phyloP scores from a whole-genome alignment of 2,113 vertebrate genomes.

The Solenodon paradoxus region DNA sequence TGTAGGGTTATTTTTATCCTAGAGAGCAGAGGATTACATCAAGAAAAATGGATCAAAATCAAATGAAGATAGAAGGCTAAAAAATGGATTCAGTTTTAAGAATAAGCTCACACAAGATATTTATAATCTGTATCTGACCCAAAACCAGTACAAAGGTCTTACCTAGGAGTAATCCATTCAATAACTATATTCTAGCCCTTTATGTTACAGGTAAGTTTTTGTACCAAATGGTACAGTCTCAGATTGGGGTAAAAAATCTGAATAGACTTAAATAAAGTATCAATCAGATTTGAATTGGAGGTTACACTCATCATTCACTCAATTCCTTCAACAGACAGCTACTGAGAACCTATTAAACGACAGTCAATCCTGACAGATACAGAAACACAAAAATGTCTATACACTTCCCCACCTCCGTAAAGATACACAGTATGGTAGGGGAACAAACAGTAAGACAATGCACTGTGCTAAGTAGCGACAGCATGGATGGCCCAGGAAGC shows the following conservation, averaged over 20 bases:
- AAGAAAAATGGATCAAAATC: neutral
- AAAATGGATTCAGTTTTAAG: neutral
- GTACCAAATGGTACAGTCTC: neutral
- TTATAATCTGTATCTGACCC: neutral
- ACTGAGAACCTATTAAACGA: neutral
- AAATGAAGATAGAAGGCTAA: neutral
- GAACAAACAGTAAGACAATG: neutral
- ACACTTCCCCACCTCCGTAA: neutral
- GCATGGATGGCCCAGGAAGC: neutral
- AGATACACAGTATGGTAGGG: neutral
- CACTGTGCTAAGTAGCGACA: neutral
- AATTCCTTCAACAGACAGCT: neutral
- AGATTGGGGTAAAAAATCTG: neutral
- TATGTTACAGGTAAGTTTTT: neutral
- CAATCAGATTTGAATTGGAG: neutral
- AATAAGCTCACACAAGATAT: neutral
- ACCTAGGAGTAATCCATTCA: neutral
- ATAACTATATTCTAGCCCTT: neutral
- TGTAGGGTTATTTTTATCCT: neutral
- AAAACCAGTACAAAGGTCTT: neutral
- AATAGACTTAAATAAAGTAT: neutral
- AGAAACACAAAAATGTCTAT: neutral
- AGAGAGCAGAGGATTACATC: neutral
- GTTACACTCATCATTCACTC: neutral
- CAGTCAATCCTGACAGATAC: neutral